These are phyloP conservation scores for Brachyopa scutellaris DNA, from an alignment of 2,888 invertebrate species.

Conservation along the genomic window DNA sequence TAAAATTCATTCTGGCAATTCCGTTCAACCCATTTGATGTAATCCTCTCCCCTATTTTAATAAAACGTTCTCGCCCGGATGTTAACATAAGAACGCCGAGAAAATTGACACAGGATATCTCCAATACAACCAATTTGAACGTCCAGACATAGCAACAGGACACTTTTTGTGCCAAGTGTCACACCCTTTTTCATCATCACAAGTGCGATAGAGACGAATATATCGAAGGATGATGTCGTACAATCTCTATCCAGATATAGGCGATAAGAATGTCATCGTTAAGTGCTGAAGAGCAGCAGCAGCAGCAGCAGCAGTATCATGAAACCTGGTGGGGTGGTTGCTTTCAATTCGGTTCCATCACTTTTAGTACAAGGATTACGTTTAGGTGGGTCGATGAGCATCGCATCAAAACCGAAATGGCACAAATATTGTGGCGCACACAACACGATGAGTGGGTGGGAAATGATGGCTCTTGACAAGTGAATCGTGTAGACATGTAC, in stretches of 20 bases:
- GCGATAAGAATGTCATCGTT: conserved; percentile 62
- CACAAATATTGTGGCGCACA: conserved; percentile 56
- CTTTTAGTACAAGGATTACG: conserved; percentile 10
- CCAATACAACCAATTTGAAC: conserved; percentile 49
- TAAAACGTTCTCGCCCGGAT: conserved; percentile 21
- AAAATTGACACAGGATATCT: conserved; percentile 51
- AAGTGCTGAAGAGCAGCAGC: conserved; percentile 46
- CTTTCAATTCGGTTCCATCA: not conserved
- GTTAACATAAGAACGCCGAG: conserved; percentile 8
- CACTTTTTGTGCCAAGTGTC: conserved; percentile 51
- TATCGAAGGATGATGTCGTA: not conserved
- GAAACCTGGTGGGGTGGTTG: conserved; percentile 16
- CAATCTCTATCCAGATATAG: conserved; percentile 49
- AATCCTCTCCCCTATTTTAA: not conserved
- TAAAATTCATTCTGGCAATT: not conserved
- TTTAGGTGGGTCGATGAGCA: conserved; percentile 15
- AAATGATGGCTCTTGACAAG: conserved; percentile 47
- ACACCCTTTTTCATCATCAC: conserved; percentile 57
- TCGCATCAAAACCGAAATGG: conserved; percentile 53
- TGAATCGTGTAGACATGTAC: conserved; percentile 49
- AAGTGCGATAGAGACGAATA: conserved; percentile 25
- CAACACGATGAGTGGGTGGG: not conserved
- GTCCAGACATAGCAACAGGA: conserved; percentile 69
- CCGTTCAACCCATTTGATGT: not conserved
- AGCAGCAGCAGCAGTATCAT: conserved; percentile 1